Evolutionary conservation across 2,888 invertebrate species (phyloP), one percentile per base, ranked within the genome.

Genomic region (Eupithecia abbreviata): DNA sequence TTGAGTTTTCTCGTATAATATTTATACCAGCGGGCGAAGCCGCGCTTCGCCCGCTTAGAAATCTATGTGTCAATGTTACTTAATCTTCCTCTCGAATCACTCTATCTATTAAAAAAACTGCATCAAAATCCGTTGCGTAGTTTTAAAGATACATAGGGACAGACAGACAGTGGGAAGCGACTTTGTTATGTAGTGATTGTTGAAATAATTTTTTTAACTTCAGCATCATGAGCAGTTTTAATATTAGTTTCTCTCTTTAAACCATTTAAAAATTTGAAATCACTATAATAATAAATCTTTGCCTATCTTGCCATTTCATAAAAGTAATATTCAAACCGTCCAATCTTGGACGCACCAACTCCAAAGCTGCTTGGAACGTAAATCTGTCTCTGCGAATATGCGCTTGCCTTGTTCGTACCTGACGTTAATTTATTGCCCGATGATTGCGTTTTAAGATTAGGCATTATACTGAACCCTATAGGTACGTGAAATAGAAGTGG

Each of bases 321-420:
- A 30, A 30, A 62, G 62, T 62, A 10, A 58, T 18, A 18, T 62
- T 62, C 55, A 58, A 58, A 18, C 55, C 55, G 55, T 58, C 55
- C 55, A 58, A 58, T 58, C 62, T n/a, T 58, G 30, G 12, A 62
- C 62, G 58, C 58, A 58, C 58, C 30, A 58, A 9, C 62, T 62
- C 62, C 62, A 62, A 42, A 68, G 5, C 18, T n/a, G 47, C 42
- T 68, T 7, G 10, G 73, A 65, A 68, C 72, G 77, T 82, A 83
- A 83, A 83, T 82, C 80, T 82, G 81, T 80, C 80, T 76, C 76
- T 68, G 55, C 41, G 66, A 71, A 76, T 77, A 71, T 75, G 76
- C 68, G 55, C 72, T 75, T 66, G 72, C 72, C 75, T 77, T 72
- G 66, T 72, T 65, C 72, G 68, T 70, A 51, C 72, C 72, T 72